Evolutionary conservation across 2,888 invertebrate species (phyloP), one percentile per base, ranked within the genome.

Genomic region (Andrena bucephala): DNA sequence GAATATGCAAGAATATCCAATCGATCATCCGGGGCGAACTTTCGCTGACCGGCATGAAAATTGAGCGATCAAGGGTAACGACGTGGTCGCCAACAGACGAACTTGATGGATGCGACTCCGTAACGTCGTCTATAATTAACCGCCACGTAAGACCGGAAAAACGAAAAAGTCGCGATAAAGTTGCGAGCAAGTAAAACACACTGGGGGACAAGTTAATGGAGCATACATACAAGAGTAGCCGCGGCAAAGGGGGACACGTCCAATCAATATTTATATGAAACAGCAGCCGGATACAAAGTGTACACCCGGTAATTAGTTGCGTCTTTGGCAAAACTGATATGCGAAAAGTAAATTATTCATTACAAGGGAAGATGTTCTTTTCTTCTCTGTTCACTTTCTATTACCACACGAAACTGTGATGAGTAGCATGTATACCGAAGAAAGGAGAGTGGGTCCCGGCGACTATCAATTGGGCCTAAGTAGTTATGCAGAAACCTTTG

Each of bases 1-100:
- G 4, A 42, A 42, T 16, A 42, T 42, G 16, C 42, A 42, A 16
- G 4, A 5, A 5, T 5, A 5, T 16, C 16, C 42, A 5, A 42
- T 42, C 42, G 42, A 42, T 42, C 42, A 42, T 42, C 42, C 16
- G 42, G 16, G 16, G 16, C 42, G 4, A 42, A 42, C 16, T 42
- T 42, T 42, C 42, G 5, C 13, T 16, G 42, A 42, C 27, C 24
- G 13, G 24, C 8, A 57, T 57, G 13, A 4, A 57, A 27, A 57
- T 57, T 57, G 24, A 57, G 57, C 27, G 57, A 57, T 57, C 24
- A 57, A 10, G 57, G 57, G 57, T 63, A 73, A 62, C 57, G 57
- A 57, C 27, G 42, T 42, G 42, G 42, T 42, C 42, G 57, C 57
- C 57, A 24, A 24, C 24, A 57, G 57, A 27, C 57, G 27, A 20